Conservation (phyloP, 2,888 invertebrate species). For the Clepsis dumicolana region DNA sequence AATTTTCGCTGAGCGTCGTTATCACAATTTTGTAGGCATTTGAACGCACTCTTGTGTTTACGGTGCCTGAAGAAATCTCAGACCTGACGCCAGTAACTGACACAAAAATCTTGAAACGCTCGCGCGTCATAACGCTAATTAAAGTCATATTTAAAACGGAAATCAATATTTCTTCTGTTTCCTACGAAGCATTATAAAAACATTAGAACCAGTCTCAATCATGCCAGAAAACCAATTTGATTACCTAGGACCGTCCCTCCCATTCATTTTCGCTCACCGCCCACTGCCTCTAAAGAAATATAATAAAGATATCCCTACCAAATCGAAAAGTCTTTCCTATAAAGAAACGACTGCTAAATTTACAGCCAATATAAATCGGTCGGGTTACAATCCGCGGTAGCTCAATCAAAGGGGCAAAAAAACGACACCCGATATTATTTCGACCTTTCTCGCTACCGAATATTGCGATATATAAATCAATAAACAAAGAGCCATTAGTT, state of each 20-base stretch:
- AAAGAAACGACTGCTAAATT: conserved; percentile 48
- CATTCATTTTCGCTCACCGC: conserved; percentile 72
- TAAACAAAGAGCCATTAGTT: conserved; percentile 85
- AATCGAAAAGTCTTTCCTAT: conserved; percentile 58
- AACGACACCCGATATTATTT: conserved; percentile 64
- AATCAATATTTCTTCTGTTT: conserved; percentile 45
- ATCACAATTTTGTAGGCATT: too few species aligned
- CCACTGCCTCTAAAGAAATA: conserved; percentile 70
- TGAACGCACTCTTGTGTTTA: too few species aligned
- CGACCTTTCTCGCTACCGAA: conserved; percentile 80
- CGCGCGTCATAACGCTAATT: conserved; percentile 27
- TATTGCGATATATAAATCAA: conserved; percentile 83
- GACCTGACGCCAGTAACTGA: too few species aligned
- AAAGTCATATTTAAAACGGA: conserved; percentile 30
- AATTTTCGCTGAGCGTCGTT: too few species aligned
- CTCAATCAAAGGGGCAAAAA: conserved; percentile 73
- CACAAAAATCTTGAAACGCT: too few species aligned
- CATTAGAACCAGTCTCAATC: conserved; percentile 64
- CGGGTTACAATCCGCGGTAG: conserved; percentile 65
- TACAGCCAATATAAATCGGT: conserved; percentile 54
- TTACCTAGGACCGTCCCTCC: conserved; percentile 60
- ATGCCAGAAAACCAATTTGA: conserved; percentile 58
- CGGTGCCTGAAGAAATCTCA: too few species aligned
- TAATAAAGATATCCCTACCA: conserved; percentile 65
- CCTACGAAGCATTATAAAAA: conserved; percentile 51